phyloP scores from a whole-genome alignment of 1,140 invertebrate species.

The Eriocheir sinensis region DNA sequence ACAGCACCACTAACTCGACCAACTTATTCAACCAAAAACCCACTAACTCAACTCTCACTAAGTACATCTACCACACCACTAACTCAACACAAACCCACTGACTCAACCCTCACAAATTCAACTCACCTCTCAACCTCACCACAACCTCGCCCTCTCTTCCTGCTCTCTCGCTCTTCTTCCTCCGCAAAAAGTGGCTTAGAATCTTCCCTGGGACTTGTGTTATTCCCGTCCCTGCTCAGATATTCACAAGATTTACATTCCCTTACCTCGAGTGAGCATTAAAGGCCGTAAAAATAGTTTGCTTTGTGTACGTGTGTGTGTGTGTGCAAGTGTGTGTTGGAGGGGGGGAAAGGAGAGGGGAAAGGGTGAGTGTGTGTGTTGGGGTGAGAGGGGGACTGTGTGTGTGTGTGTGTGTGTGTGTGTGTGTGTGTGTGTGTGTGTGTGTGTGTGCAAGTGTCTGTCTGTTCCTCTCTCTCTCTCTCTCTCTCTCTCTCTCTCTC shows the following conservation, averaged over 20 bases:
- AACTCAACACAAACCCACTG: too few species aligned
- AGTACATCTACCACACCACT: too few species aligned
- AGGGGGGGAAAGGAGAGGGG: too few species aligned
- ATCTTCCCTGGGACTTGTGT: neutral
- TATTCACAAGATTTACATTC: neutral
- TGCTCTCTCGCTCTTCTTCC: neutral
- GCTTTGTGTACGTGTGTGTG: neutral
- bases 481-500: slow-evolving; percentile 22
- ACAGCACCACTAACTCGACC: too few species aligned
- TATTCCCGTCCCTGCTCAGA: neutral
- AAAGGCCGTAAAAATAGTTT: neutral
- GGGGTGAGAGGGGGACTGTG: too few species aligned
- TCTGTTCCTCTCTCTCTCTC: slow-evolving; percentile 11
- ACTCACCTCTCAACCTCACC: neutral
- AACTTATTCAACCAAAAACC: too few species aligned
- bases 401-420: too few species aligned
- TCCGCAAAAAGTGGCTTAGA: neutral
- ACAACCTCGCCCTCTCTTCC: neutral
- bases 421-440: neutral
- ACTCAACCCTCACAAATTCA: too few species aligned
- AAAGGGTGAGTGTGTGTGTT: too few species aligned
- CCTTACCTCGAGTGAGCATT: neutral
- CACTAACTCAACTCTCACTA: too few species aligned
- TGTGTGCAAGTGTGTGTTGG: too few species aligned
- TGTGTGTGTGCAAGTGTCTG: neutral